These are phyloP conservation scores for Atractosteus spatula DNA, from an alignment of 2,113 vertebrate species.

Conservation along the genomic window DNA sequence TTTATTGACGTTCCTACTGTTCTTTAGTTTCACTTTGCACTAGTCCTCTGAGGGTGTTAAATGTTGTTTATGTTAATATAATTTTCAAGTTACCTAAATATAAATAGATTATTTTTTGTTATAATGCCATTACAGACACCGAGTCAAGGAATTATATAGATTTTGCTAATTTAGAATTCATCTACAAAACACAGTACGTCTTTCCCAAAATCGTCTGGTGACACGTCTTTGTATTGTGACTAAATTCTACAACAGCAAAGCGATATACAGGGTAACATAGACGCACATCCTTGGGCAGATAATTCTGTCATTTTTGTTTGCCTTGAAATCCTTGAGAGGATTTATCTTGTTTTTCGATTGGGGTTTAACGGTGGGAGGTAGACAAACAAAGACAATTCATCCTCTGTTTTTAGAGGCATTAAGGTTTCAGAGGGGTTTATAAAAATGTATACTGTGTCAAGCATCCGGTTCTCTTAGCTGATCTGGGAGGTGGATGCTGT, in stretches of 20 bases:
- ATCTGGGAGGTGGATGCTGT: neutral
- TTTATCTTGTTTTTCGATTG: neutral
- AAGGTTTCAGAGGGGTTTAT: constrained; percentile 1
- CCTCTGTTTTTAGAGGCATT: neutral
- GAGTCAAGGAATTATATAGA: no score
- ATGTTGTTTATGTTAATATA: no score
- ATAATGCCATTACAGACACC: no score
- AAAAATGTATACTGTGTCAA: neutral
- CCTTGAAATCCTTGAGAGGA: neutral
- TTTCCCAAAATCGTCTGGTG: neutral
- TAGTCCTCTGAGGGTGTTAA: no score
- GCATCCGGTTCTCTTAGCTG: neutral
- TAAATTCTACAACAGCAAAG: neutral
- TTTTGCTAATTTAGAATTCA: no score
- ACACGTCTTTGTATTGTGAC: neutral
- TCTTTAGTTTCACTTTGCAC: no score
- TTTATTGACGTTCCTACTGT: no score
- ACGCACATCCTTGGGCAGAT: neutral
- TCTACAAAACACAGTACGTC: neutral
- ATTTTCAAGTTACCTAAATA: no score
- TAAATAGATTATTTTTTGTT: no score
- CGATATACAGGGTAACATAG: neutral
- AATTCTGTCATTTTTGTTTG: constrained; percentile 12
- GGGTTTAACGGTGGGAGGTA: constrained; percentile 5
- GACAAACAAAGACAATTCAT: constrained; percentile 1